These are phyloP conservation scores for Megalonaias nervosa DNA, from an alignment of 1,140 invertebrate genomes.

Conservation along the genomic window DNA sequence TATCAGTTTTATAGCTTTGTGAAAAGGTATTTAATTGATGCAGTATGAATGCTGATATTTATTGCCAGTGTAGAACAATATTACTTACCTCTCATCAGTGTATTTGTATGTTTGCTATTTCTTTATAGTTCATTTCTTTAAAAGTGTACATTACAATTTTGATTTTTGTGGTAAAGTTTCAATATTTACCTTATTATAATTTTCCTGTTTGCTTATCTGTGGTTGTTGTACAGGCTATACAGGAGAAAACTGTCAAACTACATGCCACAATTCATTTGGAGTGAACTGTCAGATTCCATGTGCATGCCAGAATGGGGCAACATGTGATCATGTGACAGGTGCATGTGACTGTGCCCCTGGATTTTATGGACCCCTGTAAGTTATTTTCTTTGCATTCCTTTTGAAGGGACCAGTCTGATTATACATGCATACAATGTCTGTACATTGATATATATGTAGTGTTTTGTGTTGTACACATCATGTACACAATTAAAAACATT, in stretches of 20 bases:
- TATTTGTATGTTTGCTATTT: background rate
- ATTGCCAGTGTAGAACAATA: background rate
- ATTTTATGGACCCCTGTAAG: constrained; percentile 26
- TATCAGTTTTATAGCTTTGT: no score
- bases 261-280: constrained; percentile 77
- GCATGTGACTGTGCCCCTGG: constrained; percentile 13
- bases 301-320: constrained; percentile 76
- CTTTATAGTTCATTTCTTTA: background rate
- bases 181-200: background rate
- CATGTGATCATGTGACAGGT: constrained; percentile 82
- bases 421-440: no score
- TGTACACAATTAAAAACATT: no score
- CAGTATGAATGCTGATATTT: background rate
- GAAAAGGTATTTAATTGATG: background rate
- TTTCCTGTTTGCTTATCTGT: background rate
- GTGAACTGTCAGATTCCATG: constrained; percentile 84
- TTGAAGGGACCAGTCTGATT: no score
- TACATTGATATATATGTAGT: background rate
- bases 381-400: background rate
- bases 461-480: no score
- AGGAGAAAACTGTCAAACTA: constrained; percentile 72
- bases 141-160: background rate
- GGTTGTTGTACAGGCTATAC: constrained; percentile 76
- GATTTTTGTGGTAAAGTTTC: background rate
- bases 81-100: background rate